These are phyloP conservation scores for Cavia aperea DNA, from an alignment of 2,113 vertebrate genomes.

Conservation along the genomic window DNA sequence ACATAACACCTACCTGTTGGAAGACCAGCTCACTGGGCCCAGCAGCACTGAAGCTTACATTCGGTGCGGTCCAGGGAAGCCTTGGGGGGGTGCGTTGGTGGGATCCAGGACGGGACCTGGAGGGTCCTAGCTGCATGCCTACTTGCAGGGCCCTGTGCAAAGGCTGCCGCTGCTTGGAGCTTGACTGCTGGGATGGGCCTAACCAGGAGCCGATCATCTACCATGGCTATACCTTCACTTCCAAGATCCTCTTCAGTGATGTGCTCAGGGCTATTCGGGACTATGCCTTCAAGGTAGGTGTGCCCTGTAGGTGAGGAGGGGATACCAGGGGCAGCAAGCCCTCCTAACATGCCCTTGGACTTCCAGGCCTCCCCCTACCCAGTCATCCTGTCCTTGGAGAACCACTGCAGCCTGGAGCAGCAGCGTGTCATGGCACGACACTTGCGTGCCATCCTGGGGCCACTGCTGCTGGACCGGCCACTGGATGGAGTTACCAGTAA, in stretches of 20 bases:
- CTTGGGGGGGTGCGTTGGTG: not conserved
- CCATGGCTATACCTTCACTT: conserved; percentile 95
- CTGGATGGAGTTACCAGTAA: conserved; percentile 75
- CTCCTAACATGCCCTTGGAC: conserved; percentile 17
- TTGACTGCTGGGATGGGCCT: conserved; percentile 94
- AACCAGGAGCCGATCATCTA: conserved; percentile 91
- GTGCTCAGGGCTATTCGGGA: conserved; percentile 91
- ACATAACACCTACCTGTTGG: conserved; percentile 95
- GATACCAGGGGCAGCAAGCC: fast-evolving
- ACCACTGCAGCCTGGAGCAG: conserved; percentile 90
- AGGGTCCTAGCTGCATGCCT: conserved; percentile 42
- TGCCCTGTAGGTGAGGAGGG: not conserved
- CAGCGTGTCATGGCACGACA: conserved; percentile 89
- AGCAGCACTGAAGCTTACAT: conserved; percentile 98
- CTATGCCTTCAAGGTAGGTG: conserved; percentile 91
- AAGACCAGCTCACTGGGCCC: conserved; percentile 92
- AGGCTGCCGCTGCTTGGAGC: conserved; percentile 94
- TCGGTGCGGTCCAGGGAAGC: conserved; percentile 73
- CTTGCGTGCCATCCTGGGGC: conserved; percentile 83
- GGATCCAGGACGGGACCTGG: fast-evolving
- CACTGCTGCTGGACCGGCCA: conserved; percentile 82
- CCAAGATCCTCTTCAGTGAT: conserved; percentile 93
- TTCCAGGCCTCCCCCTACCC: conserved; percentile 88
- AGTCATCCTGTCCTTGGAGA: conserved; percentile 95
- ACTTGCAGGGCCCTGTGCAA: conserved; percentile 87